These are phyloP conservation scores for Drosophila cognata DNA, from an alignment of 2,888 invertebrate species.

Conservation along the genomic window DNA sequence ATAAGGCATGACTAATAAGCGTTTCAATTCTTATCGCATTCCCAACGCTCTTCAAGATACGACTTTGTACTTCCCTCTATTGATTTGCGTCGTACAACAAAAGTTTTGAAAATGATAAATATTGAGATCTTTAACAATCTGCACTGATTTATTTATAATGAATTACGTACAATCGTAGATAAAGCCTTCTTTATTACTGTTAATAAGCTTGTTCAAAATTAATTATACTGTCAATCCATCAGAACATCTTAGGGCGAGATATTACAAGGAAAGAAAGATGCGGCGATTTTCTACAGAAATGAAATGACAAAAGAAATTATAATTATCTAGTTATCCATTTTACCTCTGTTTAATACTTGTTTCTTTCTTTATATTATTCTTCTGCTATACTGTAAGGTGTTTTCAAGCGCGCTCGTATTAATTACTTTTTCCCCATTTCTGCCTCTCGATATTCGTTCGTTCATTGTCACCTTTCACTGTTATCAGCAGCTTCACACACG, in stretches of 20 bases:
- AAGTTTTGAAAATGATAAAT: background rate
- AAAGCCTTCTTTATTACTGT: constrained; percentile 14
- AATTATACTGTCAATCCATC: constrained; percentile 14
- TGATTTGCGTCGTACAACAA: constrained; percentile 9
- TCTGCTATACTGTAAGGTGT: constrained; percentile 26
- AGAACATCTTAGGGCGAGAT: constrained; percentile 13
- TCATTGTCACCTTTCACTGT: constrained; percentile 22
- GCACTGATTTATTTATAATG: constrained; percentile 14
- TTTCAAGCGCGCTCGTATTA: constrained; percentile 37
- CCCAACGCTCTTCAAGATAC: constrained; percentile 18
- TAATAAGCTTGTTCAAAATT: constrained; percentile 17
- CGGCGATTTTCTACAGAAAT: background rate
- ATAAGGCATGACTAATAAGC: constrained; percentile 56
- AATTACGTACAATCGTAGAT: constrained; percentile 1
- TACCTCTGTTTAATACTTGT: background rate
- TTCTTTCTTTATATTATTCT: constrained; percentile 1
- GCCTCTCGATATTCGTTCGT: constrained; percentile 5
- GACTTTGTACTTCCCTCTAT: constrained; percentile 36
- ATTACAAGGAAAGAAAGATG: background rate
- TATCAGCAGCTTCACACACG: constrained; percentile 45
- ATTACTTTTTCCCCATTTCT: constrained; percentile 13
- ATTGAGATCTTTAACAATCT: constrained; percentile 24
- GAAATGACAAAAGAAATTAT: background rate
- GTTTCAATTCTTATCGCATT: constrained; percentile 37
- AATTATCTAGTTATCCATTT: background rate